A percentile compares a stretch with the other conserved stretches of the same genome.
phyloP scores from a whole-genome alignment of 2,797 vertebrate genomes.

The Diglossa cyanea region DNA sequence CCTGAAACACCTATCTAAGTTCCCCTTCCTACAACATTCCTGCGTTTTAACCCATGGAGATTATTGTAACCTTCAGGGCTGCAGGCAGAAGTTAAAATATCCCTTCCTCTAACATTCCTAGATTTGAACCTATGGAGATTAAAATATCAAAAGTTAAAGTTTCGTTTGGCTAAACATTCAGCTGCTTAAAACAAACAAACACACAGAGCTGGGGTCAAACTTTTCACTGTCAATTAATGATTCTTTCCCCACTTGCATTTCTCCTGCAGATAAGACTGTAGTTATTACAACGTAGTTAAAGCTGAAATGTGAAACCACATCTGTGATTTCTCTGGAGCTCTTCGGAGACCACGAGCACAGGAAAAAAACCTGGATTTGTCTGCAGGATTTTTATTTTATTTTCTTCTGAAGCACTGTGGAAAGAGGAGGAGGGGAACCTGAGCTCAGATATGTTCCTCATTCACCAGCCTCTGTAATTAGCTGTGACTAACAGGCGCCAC shows the following conservation, averaged over 20 bases:
- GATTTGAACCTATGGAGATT: neutral
- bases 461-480: conserved; percentile 68
- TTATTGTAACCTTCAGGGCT: neutral
- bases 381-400: conserved; percentile 66
- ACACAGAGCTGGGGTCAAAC: neutral
- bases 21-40: neutral
- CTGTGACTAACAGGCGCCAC: conserved; percentile 72
- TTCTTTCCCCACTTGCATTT: conserved; percentile 53
- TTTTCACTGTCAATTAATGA: conserved; percentile 47
- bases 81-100: conserved; percentile 12
- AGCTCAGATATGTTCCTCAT: conserved; percentile 46
- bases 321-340: conserved; percentile 53
- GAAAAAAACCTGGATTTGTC: conserved; percentile 27
- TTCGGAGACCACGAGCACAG: conserved; percentile 30
- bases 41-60: neutral
- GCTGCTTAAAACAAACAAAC: conserved; percentile 17
- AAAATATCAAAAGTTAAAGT: conserved; percentile 2
- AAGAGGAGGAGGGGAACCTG: conserved; percentile 21
- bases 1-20: neutral
- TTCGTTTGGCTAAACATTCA: neutral
- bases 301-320: conserved; percentile 68
- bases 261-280: conserved; percentile 34
- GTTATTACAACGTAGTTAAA: conserved; percentile 48
- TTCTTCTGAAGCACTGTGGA: conserved; percentile 38
- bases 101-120: neutral